Percentiles rank a stretch among this genome's conserved stretches.
Conservation (phyloP, 2,888 invertebrate genomes). For the Scrobipalpa costella region DNA sequence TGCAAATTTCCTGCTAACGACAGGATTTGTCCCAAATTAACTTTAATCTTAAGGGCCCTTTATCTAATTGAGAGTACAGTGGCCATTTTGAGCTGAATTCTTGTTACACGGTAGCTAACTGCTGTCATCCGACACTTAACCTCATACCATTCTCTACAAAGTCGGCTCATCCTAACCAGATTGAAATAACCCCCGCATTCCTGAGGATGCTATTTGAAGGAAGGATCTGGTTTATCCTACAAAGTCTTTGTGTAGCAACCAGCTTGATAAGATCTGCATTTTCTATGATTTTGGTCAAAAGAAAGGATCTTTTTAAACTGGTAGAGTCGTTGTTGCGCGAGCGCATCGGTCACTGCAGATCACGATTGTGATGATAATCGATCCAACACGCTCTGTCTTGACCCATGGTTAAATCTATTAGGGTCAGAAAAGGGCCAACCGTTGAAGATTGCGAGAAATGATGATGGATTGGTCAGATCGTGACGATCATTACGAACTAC, state of each 20-base stretch:
- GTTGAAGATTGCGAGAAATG: conserved; percentile 8
- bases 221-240: not conserved
- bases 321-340: conserved; percentile 26
- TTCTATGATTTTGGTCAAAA: not conserved
- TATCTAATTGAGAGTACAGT: conserved; percentile 28
- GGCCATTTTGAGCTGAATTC: conserved; percentile 31
- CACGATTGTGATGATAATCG: conserved; percentile 32
- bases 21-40: conserved; percentile 13
- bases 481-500: not conserved
- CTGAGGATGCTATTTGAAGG: not conserved
- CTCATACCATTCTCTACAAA: conserved; percentile 34
- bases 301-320: not conserved
- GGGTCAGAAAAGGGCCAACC: conserved; percentile 20
- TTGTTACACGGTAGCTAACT: conserved; percentile 36
- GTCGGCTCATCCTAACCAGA: not conserved
- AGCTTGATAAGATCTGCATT: not conserved
- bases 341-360: conserved; percentile 23
- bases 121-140: conserved; percentile 45
- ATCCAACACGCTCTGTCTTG: conserved; percentile 34
- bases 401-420: conserved; percentile 29
- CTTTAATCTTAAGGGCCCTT: conserved; percentile 19
- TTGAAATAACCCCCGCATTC: not conserved
- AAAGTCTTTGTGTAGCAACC: not conserved
- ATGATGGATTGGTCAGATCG: conserved; percentile 3
- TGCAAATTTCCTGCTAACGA: not conserved